phyloP scores from a whole-genome alignment of 2,113 vertebrate species.

The Micromys minutus region DNA sequence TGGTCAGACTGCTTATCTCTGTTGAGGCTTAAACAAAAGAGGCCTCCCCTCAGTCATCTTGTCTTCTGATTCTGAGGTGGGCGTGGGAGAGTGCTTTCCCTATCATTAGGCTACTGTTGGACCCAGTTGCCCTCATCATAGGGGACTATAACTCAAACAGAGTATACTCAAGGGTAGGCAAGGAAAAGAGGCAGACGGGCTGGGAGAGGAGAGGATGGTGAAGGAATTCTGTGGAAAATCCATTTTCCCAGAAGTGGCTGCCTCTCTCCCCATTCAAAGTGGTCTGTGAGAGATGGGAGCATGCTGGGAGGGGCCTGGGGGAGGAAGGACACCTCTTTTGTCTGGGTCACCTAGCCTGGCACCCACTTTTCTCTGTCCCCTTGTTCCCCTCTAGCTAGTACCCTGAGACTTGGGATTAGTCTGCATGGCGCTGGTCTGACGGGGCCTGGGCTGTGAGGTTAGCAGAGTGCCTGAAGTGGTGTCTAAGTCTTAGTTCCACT shows the following conservation, averaged over 20 bases:
- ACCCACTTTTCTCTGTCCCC: neutral
- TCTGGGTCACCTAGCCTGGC: neutral
- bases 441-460: neutral
- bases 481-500: neutral
- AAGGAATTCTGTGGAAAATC: neutral
- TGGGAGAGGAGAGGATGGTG: neutral
- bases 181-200: neutral
- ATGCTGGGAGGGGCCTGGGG: neutral
- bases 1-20: neutral
- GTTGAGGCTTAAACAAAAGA: neutral
- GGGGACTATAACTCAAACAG: neutral
- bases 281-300: neutral
- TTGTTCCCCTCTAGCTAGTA: neutral
- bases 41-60: neutral
- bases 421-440: neutral
- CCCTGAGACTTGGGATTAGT: conserved; percentile 10
- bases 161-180: neutral
- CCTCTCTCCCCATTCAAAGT: neutral
- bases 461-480: neutral
- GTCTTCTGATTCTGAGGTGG: neutral
- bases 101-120: neutral
- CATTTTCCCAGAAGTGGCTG: conserved; percentile 21
- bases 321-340: neutral
- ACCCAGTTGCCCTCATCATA: neutral
- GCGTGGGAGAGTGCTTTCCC: no score